Percentiles rank a stretch among this genome's conserved stretches.
These are phyloP conservation scores for Aegithalos caudatus DNA, from an alignment of 2,113 vertebrate genomes.

Conservation along the genomic window DNA sequence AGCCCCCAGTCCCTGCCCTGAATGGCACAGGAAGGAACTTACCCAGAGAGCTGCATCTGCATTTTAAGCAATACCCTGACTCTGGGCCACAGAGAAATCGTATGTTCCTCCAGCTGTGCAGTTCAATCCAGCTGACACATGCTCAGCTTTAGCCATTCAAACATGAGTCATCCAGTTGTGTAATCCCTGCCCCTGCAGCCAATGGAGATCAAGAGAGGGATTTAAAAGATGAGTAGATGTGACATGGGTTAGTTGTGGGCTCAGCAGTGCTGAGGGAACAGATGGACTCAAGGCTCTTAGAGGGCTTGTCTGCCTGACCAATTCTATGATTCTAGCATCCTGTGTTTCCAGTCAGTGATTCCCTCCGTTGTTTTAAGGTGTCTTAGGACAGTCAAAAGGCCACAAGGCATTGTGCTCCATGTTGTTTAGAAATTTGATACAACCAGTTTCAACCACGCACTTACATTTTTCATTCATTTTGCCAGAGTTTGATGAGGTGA, in stretches of 20 bases:
- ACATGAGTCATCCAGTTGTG: background rate
- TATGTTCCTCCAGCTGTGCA: background rate
- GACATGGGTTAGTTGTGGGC: background rate
- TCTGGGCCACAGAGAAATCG: background rate
- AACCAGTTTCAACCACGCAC: background rate
- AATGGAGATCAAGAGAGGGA: background rate
- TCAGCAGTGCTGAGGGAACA: background rate
- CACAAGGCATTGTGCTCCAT: background rate
- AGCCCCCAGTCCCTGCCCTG: background rate
- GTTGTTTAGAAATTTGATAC: background rate
- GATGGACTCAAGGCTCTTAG: background rate
- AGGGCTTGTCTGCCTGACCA: background rate
- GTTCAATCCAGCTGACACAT: background rate
- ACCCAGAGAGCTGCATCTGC: background rate
- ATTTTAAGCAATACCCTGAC: background rate
- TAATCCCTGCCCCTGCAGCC: background rate
- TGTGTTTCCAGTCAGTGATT: background rate
- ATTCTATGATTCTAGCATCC: background rate
- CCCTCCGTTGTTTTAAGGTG: background rate
- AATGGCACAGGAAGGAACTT: background rate
- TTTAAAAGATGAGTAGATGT: background rate
- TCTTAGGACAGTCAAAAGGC: background rate
- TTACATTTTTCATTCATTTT: background rate
- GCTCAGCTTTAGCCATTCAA: background rate
- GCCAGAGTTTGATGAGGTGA: background rate